Conservation (phyloP, 2,888 invertebrate genomes). For the Pherbina coryleti region DNA sequence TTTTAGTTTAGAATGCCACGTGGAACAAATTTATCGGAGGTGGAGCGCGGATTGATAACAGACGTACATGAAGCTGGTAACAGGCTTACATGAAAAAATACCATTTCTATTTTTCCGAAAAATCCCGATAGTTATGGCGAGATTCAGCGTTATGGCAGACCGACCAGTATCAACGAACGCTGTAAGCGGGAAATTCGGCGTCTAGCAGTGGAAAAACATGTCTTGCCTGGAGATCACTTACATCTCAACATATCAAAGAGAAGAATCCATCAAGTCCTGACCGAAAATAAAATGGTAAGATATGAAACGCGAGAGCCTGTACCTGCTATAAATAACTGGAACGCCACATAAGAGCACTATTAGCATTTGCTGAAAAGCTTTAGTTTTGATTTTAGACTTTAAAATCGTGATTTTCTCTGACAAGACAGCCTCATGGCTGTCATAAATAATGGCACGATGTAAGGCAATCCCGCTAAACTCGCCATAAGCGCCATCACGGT, state of each 20-base stretch:
- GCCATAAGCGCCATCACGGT: conserved; percentile 13
- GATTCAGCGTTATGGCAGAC: too few species aligned
- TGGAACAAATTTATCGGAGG: background rate
- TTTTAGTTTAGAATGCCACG: background rate
- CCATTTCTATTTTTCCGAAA: too few species aligned
- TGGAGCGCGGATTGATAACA: background rate
- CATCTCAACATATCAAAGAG: background rate
- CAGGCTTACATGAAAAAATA: background rate
- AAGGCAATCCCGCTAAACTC: background rate
- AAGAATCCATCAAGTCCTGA: background rate
- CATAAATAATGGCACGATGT: conserved; percentile 3
- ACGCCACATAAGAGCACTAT: background rate
- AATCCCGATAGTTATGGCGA: too few species aligned
- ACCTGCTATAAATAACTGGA: background rate
- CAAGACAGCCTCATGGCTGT: background rate
- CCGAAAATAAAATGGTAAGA: background rate
- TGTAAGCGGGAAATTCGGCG: too few species aligned
- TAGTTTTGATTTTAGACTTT: background rate
- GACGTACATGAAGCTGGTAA: background rate
- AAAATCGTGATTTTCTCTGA: background rate
- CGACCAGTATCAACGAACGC: too few species aligned
- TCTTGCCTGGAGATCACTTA: background rate
- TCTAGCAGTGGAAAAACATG: background rate
- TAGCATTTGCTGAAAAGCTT: background rate
- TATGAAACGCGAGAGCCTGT: background rate